Conservation (phyloP, 2,113 vertebrate genomes). For the Nerophis lumbriciformis region DNA sequence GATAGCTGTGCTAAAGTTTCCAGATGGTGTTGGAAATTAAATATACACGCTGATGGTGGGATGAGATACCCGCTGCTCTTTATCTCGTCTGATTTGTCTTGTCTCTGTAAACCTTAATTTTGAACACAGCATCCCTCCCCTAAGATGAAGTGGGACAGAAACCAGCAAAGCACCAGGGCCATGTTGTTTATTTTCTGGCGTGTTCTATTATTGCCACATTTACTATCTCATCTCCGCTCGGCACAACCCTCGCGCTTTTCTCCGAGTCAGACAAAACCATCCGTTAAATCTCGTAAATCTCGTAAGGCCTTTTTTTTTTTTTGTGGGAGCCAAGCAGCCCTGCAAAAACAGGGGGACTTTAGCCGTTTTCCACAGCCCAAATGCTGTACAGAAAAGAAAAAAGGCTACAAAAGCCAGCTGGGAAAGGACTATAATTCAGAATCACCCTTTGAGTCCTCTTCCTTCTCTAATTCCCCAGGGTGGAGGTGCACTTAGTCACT, state of each 20-base stretch:
- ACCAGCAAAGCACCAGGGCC: conserved; percentile 12
- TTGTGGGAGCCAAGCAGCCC: conserved; percentile 36
- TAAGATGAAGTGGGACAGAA: conserved; percentile 23
- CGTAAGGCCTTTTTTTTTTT: conserved; percentile 17
- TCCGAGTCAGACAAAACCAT: conserved; percentile 45
- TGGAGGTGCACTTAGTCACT: conserved; percentile 46
- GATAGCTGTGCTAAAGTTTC: conserved; percentile 1
- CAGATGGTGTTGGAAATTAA: conserved; percentile 23
- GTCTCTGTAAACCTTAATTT: conserved; percentile 32
- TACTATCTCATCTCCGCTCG: conserved; percentile 20
- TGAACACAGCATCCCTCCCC: conserved; percentile 2
- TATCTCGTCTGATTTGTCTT: neutral
- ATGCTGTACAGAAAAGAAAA: conserved; percentile 6
- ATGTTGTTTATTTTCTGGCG: neutral
- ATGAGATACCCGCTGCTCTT: conserved; percentile 3
- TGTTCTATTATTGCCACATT: conserved; percentile 27
- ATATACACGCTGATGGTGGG: conserved; percentile 14
- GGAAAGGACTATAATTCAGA: conserved; percentile 57
- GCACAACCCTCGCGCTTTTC: conserved; percentile 18
- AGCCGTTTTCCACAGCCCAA: conserved; percentile 21
- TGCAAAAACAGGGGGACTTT: conserved; percentile 42
- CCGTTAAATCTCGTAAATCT: conserved; percentile 49
- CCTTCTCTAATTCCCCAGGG: conserved; percentile 39
- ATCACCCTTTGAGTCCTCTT: conserved; percentile 36
- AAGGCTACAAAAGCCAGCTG: conserved; percentile 31